Evolutionary conservation across 1,140 invertebrate species (phyloP).

Genomic region (Drosophila kurseongensis): DNA sequence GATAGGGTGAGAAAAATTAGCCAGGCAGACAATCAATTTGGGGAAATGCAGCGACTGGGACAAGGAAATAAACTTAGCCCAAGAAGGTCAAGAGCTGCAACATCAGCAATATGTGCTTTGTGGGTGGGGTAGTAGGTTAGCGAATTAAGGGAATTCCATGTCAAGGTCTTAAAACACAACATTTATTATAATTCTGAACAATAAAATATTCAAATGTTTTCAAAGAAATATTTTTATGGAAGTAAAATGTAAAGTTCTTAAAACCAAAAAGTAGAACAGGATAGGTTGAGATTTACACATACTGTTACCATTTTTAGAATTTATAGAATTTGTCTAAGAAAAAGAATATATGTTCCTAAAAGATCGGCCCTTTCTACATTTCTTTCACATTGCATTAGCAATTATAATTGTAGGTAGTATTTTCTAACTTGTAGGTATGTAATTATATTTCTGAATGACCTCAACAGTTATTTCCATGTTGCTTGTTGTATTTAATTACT

Average conservation of each 20-base stretch:
- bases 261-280: too few species aligned
- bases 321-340: too few species aligned
- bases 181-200: background rate
- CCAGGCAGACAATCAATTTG: conserved; percentile 62
- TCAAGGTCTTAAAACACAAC: background rate
- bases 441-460: background rate
- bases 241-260: too few species aligned
- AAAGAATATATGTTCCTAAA: too few species aligned
- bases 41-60: conserved; percentile 5
- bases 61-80: conserved; percentile 30
- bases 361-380: too few species aligned
- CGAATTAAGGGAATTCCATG: background rate
- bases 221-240: too few species aligned
- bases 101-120: background rate
- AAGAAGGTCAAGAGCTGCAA: conserved; percentile 17
- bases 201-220: too few species aligned
- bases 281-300: too few species aligned
- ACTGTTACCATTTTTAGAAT: too few species aligned
- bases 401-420: too few species aligned
- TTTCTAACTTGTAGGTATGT: background rate
- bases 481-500: background rate
- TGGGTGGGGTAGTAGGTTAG: background rate
- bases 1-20: conserved; percentile 47
- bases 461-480: background rate
- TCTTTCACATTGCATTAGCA: too few species aligned